These are phyloP conservation scores for Pterocles orientalis DNA, from an alignment of 2,113 vertebrate genomes.

Conservation along the genomic window DNA sequence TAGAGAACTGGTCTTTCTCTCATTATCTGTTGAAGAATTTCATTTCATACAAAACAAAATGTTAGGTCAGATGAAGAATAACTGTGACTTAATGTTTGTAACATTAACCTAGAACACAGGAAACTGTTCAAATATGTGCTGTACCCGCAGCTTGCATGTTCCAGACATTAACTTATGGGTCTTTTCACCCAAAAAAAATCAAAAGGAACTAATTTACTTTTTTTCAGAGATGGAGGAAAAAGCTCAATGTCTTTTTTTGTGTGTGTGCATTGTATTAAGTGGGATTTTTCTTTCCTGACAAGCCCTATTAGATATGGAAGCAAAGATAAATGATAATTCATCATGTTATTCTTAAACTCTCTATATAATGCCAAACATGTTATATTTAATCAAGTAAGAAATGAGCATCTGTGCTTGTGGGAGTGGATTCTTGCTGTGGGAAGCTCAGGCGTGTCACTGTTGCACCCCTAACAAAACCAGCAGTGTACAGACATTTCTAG, in stretches of 20 bases:
- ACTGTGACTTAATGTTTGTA: neutral
- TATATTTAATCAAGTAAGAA: neutral
- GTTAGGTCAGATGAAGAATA: neutral
- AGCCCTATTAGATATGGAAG: neutral
- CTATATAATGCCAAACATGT: rapidly evolving
- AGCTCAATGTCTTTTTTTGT: neutral
- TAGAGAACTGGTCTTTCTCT: neutral
- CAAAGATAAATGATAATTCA: neutral
- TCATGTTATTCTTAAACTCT: neutral
- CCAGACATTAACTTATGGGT: neutral
- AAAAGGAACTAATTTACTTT: neutral
- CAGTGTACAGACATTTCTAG: neutral
- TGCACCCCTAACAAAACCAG: neutral
- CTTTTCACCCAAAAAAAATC: neutral
- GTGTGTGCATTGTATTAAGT: neutral
- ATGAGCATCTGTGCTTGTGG: neutral
- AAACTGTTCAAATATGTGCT: neutral
- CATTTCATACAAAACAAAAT: neutral
- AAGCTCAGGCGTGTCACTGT: neutral
- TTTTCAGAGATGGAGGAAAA: rapidly evolving
- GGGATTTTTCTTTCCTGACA: neutral
- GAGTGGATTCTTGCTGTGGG: neutral
- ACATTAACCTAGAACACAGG: neutral
- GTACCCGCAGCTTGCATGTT: neutral
- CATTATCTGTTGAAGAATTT: neutral